Evolutionary conservation across 2,113 vertebrate species (phyloP).

Genomic region (Callopanchax toddi): DNA sequence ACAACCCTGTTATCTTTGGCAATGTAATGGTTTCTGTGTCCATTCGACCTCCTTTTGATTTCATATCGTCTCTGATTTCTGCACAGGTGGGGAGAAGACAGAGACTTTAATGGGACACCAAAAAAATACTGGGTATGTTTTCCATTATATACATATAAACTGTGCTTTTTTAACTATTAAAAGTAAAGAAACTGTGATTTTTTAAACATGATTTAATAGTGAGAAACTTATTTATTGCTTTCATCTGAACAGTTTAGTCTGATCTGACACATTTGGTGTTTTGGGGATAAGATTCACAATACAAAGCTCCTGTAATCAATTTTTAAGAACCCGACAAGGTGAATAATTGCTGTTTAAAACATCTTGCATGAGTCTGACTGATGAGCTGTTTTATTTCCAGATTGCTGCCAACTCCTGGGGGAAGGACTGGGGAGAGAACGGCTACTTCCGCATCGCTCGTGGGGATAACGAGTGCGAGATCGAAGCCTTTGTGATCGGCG

Average conservation of each 20-base stretch:
- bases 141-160: not conserved
- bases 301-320: not conserved
- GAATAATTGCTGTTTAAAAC: not conserved
- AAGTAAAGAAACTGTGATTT: too few relatives aligned
- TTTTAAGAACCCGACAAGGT: not conserved
- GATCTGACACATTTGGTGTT: too few relatives aligned
- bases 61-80: constrained; percentile 27
- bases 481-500: constrained; percentile 92
- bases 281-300: not conserved
- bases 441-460: constrained; percentile 91
- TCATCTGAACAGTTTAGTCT: too few relatives aligned
- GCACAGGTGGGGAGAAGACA: constrained; percentile 92
- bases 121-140: constrained; percentile 92
- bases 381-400: constrained; percentile 69
- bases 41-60: constrained; percentile 6
- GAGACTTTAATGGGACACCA: constrained; percentile 77
- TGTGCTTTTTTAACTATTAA: too few relatives aligned
- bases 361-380: not conserved
- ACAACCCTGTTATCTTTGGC: constrained; percentile 2
- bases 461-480: constrained; percentile 95
- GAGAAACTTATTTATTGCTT: too few relatives aligned
- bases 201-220: too few relatives aligned
- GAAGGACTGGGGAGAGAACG: constrained; percentile 90
- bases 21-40: not conserved
- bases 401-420: constrained; percentile 97